A percentile compares a stretch with the other conserved stretches of the same genome.
Evolutionary conservation across 2,888 invertebrate species (phyloP).

Genomic region (Melieria crassipennis): DNA sequence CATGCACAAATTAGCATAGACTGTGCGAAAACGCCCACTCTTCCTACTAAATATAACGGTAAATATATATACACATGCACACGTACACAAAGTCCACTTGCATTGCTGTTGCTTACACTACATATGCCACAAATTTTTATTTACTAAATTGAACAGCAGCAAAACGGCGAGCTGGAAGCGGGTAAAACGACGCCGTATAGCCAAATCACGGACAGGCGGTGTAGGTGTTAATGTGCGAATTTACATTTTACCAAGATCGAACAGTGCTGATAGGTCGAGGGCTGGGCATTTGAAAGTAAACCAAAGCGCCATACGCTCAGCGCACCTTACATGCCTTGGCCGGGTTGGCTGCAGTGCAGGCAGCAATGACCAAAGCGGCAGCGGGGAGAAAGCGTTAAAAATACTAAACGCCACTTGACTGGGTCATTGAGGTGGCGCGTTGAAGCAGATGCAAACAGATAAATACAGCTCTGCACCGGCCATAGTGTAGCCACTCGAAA

Average conservation of each 20-base stretch:
- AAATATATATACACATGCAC: background rate
- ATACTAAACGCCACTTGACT: background rate
- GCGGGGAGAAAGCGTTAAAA: too few relatives aligned
- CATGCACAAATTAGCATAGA: slow-evolving; percentile 1
- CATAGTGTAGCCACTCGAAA: too few relatives aligned
- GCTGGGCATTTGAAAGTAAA: background rate
- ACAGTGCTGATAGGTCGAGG: slow-evolving; percentile 38
- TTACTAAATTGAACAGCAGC: too few relatives aligned
- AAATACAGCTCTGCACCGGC: background rate
- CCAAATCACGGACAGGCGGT: slow-evolving; percentile 15
- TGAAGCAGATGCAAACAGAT: background rate
- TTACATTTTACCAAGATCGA: slow-evolving; percentile 59
- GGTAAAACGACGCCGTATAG: too few relatives aligned
- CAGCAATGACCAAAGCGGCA: too few relatives aligned
- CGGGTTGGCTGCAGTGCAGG: too few relatives aligned
- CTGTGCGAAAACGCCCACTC: background rate
- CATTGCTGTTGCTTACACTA: background rate
- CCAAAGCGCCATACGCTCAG: too few relatives aligned
- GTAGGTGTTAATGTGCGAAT: slow-evolving; percentile 64
- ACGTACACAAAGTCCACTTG: background rate
- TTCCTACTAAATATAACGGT: too few relatives aligned
- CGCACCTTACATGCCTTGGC: too few relatives aligned
- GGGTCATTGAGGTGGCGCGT: background rate
- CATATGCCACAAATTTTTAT: too few relatives aligned
- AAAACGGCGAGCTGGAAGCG: too few relatives aligned